Evolutionary conservation across 2,113 vertebrate species (phyloP), one percentile per base, ranked within the genome.

Genomic region (Tetrax tetrax): DNA sequence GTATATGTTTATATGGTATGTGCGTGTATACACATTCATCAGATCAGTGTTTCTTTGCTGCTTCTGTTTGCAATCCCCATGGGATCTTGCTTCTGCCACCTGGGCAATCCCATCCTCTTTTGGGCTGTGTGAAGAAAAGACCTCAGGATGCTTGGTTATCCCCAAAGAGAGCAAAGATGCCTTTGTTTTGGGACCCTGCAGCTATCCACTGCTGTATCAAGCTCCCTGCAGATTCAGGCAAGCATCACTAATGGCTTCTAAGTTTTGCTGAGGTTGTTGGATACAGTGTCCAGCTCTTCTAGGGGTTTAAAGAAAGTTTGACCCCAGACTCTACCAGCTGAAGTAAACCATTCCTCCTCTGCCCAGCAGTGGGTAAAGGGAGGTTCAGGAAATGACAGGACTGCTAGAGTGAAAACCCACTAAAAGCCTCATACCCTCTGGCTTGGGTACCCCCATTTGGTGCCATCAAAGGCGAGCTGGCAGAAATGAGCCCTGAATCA

Each of bases 31-130:
- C 5, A 1, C 29, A 27, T 47, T 63, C 35, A 35, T 70, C 2
- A 1, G 43, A 29, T 47, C 80, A 78, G 10, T 35, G 16, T 37
- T 86, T 74, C 50, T 89, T 21, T 65, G 54, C 60, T 78, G 56
- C 51, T 95, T 64, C 53, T 53, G 21, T 71, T 43, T 80, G 61
- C 24, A 70, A 0, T 6, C 27, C 14, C 14, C 12, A 2, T 7
- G 17, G 56, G 60, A 56, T 12, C 17, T 86, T 23, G 29, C 11
- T 24, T 70, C 74, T 93, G 27, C 47, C 6, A 23, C 79, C 41
- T 72, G 33, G 14, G 17, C 0, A 0, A n/a, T 27, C n/a, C 48
- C 23, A 14, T 33, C 25, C 18, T 12, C 37, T 82, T 27, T 37
- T 41, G 47, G 19, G 14, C 70, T 50, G 14, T 15, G 41, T 31